Evolutionary conservation across 2,888 invertebrate genomes (phyloP), one percentile per base, ranked within the genome.

Genomic region (Mechanitis messenoides): DNA sequence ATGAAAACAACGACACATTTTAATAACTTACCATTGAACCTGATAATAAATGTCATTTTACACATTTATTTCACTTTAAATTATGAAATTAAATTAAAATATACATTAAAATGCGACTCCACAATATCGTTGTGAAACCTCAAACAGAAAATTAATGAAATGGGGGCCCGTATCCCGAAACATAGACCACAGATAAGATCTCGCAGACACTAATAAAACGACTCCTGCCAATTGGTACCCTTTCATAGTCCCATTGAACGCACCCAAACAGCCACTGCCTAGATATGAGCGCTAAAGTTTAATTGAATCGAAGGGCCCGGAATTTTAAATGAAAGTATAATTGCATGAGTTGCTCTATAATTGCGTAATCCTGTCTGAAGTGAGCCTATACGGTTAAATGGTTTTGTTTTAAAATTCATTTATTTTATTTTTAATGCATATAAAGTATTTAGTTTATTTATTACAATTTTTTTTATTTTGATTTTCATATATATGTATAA

Each of bases 171-270:
- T 85, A 87, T 88, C 72, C 74, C 77, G 68, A 74, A 73, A 72
- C 74, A 77, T 74, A 76, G 74, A 73, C 81, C 81, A 71, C 81
- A 83, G 89, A 90, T 89, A 88, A 86, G 79, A 90, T 87, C 87
- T 80, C 79, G 81, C 82, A 78, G 79, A 84, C 85, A 84, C 83
- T 42, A 42, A 81, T 77, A 77, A 76, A 79, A 83, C 81, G 82
- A 83, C 74, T 73, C 77, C 74, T 69, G 71, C 74, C 74, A 75
- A 74, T 86, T 86, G 78, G 75, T 82, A 86, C 87, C 87, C 87
- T 87, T 87, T 84, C 71, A 74, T 74, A 71, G 73, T 73, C 74
- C 68, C 74, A 79, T 78, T 77, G 73, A 74, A 74, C 74, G 68
- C 75, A 71, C 72, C 74, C 75, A 70, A 74, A 75, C 64, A 63